A percentile compares a stretch with the other conserved stretches of the same genome.
Conservation (phyloP, 2,888 invertebrate genomes). For the Parnassius mnemosyne region DNA sequence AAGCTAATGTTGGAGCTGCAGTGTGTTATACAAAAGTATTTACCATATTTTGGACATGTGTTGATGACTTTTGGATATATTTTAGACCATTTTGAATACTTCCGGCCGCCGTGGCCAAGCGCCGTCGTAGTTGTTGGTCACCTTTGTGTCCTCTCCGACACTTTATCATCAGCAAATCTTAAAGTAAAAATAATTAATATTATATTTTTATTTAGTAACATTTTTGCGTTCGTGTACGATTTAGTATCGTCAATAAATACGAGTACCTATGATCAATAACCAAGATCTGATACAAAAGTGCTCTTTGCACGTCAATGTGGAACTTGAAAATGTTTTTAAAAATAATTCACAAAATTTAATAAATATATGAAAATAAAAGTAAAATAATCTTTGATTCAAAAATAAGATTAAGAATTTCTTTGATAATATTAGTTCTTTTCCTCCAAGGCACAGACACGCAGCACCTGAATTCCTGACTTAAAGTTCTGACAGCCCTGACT, state of each 20-base stretch:
- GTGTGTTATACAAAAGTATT: constrained; percentile 39
- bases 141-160: constrained; percentile 52
- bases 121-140: constrained; percentile 62
- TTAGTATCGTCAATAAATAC: constrained; percentile 7
- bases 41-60: constrained; percentile 58
- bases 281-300: too few relatives aligned
- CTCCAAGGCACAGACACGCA: too few relatives aligned
- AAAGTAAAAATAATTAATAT: constrained; percentile 50
- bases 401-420: too few relatives aligned
- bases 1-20: constrained; percentile 43
- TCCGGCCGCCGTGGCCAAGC: constrained; percentile 59
- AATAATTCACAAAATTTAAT: too few relatives aligned
- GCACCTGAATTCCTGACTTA: too few relatives aligned
- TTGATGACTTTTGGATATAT: constrained; percentile 65
- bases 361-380: too few relatives aligned
- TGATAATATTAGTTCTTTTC: too few relatives aligned
- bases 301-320: too few relatives aligned
- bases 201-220: constrained; percentile 54
- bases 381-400: too few relatives aligned
- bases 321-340: too few relatives aligned
- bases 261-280: neutral
- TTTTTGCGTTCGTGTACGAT: constrained; percentile 59
- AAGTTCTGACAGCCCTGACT: too few relatives aligned
- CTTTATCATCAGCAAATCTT: constrained; percentile 44
- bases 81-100: constrained; percentile 53